Percentiles rank a stretch among this genome's conserved stretches.
These are phyloP conservation scores for Bergia puertoricense DNA, from an alignment of 92 coral and sea anemone species.

Conservation along the genomic window DNA sequence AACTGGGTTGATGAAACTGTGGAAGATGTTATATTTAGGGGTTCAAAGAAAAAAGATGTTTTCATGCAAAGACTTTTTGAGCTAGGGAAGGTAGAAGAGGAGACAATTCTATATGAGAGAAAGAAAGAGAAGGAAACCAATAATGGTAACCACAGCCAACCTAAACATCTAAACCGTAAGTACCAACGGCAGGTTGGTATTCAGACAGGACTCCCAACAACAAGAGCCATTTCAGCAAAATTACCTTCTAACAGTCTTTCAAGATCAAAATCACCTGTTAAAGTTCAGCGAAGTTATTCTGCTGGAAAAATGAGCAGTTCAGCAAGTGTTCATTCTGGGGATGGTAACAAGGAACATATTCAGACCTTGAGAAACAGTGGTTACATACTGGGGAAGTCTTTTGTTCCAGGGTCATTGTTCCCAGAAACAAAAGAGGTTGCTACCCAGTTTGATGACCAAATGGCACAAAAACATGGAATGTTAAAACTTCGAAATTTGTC, in stretches of 20 bases:
- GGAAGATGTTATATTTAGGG: slow-evolving; percentile 74
- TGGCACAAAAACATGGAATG: slow-evolving; percentile 14
- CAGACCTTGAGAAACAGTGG: slow-evolving; percentile 87
- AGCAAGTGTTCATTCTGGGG: slow-evolving; percentile 54
- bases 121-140: slow-evolving; percentile 66
- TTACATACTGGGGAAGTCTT: slow-evolving; percentile 67
- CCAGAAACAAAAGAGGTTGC: slow-evolving; percentile 70
- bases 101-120: slow-evolving; percentile 73
- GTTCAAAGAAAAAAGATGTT: slow-evolving; percentile 73
- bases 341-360: slow-evolving; percentile 66
- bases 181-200: slow-evolving; percentile 35
- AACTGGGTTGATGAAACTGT: slow-evolving; percentile 86
- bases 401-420: slow-evolving; percentile 77
- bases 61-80: slow-evolving; percentile 84
- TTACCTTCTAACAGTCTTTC: not conserved
- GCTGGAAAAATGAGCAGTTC: slow-evolving; percentile 58
- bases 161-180: slow-evolving; percentile 19
- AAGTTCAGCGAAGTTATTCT: slow-evolving; percentile 63
- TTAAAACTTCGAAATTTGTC: not conserved
- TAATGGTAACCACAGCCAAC: slow-evolving; percentile 7
- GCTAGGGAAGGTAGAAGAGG: slow-evolving; percentile 73
- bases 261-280: slow-evolving; percentile 32
- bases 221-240: slow-evolving; percentile 33
- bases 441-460: slow-evolving; percentile 38
- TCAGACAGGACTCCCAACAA: slow-evolving; percentile 34